These are phyloP conservation scores for Orientallactaga bullata DNA, from an alignment of 2,113 vertebrate genomes.

Conservation along the genomic window DNA sequence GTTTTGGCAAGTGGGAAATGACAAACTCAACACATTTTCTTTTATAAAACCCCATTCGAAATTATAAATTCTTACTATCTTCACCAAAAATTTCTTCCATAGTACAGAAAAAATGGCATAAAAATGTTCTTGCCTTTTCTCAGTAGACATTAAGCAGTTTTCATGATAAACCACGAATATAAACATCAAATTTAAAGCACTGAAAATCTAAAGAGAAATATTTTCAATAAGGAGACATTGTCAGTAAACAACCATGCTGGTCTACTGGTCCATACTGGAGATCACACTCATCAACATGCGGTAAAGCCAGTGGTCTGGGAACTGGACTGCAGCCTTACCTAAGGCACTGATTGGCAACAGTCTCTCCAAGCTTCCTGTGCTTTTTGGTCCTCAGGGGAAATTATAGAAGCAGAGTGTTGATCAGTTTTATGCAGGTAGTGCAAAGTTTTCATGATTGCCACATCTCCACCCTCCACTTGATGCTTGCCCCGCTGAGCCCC, in stretches of 20 bases:
- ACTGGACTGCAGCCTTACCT: background rate
- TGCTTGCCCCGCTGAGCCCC: background rate
- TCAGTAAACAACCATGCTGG: background rate
- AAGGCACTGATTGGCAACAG: no score
- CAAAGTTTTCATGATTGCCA: background rate
- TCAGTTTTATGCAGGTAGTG: background rate
- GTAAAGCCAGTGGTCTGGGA: background rate
- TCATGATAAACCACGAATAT: conserved; percentile 15
- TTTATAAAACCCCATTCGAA: background rate
- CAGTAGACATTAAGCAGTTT: background rate
- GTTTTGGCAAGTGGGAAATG: background rate
- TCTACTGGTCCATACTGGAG: no score
- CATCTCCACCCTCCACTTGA: background rate
- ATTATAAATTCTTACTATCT: background rate
- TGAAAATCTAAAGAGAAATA: conserved; percentile 20
- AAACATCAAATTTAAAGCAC: conserved; percentile 10
- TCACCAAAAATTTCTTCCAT: conserved; percentile 38
- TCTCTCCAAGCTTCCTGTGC: background rate
- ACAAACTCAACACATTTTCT: background rate
- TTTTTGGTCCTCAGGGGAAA: no score
- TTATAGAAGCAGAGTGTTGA: background rate
- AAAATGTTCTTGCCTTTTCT: background rate
- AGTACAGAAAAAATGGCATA: background rate
- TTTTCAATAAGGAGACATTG: background rate
- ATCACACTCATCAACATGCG: no score